Evolutionary conservation across 2,888 invertebrate species (phyloP).

Genomic region (Desoria tigrina): DNA sequence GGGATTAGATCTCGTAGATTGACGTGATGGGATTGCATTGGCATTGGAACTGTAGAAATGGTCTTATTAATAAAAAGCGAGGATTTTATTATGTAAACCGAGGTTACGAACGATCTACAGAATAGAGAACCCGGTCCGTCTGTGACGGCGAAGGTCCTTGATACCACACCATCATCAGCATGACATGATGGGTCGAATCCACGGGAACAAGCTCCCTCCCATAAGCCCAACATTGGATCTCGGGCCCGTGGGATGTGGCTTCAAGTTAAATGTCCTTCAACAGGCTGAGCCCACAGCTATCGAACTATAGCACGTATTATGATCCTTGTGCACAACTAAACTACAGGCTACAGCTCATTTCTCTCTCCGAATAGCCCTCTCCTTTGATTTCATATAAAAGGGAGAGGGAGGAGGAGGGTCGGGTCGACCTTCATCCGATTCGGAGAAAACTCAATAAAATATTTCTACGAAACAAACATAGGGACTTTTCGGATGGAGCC

Average conservation of each 20-base stretch:
- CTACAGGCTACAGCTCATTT: not conserved
- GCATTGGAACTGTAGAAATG: too few species aligned
- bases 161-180: too few species aligned
- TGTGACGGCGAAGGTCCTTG: too few species aligned
- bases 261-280: slow-evolving; percentile 21
- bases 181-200: too few species aligned
- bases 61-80: too few species aligned
- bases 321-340: not conserved
- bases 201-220: too few species aligned
- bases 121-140: too few species aligned
- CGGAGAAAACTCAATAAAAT: not conserved
- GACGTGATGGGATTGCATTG: too few species aligned
- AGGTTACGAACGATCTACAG: too few species aligned
- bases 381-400: slow-evolving; percentile 13
- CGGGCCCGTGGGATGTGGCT: slow-evolving; percentile 2
- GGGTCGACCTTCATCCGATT: slow-evolving; percentile 1
- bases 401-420: not conserved
- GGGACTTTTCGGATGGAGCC: too few species aligned
- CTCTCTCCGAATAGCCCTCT: slow-evolving; percentile 3
- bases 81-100: too few species aligned
- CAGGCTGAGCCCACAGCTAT: not conserved
- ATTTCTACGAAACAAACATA: slow-evolving; percentile 3
- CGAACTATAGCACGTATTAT: not conserved
- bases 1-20: too few species aligned
- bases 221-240: not conserved